Evolutionary conservation across 2,888 invertebrate genomes (phyloP), one percentile per base, ranked within the genome.

Genomic region (Polydrusus pterygomalis): DNA sequence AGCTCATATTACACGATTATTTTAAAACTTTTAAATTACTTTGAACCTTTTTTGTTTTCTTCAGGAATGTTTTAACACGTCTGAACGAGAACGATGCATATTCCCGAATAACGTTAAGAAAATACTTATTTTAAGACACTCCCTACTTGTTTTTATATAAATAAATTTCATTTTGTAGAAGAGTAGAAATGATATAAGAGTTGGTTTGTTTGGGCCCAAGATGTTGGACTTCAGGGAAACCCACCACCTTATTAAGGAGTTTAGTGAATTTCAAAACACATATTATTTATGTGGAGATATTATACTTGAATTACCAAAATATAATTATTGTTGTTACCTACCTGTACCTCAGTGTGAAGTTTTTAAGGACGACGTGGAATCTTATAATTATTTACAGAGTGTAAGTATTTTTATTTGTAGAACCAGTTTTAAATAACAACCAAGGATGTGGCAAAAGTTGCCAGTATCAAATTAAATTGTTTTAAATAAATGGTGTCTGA

Each of bases 171-270:
- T 60, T 60, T 67, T 67, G 11, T 13, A 67, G 67, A 47, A 60
- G 49, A 2, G 40, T 49, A 38, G 43, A 1, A 34, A 30, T n/a
- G n/a, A 25, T n/a, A 17, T 17, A 58, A 56, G 17, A 54, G 9
- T 51, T 49, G 45, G 49, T 38, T 17, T 70, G 40, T 60, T 70
- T 38, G 43, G 20, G 30, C 25, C 68, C 9, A 43, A 63, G 15
- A 10, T 49, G 38, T 62, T 74, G 43, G 73, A 74, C 67, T 74
- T 74, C 54, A 68, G 68, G 20, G 68, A 74, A 62, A 40, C n/a
- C 6, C n/a, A 20, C 8, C 45, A 25, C 38, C 18, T 43, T 25
- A 13, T 7, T 10, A 43, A 62, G 15, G 62, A 60, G 20, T n/a
- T 43, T 38, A 45, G 13, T 25, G 30, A 62, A 11, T 70, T 74